Conservation (phyloP, 2,888 invertebrate genomes). For the Tachina lurida region DNA sequence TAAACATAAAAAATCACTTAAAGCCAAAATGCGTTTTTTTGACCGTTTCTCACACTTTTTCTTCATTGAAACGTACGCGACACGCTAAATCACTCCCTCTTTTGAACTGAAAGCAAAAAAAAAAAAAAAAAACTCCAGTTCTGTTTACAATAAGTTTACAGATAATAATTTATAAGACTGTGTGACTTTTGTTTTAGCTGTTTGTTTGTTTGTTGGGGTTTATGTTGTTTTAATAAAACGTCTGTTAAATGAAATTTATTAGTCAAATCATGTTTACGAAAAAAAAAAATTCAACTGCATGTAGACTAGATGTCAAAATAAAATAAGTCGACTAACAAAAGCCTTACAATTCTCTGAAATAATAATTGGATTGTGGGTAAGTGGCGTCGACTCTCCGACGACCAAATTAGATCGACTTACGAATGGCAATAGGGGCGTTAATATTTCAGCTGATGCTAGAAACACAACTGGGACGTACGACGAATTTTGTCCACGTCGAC, state of each 20-base stretch:
- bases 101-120: constrained; percentile 12
- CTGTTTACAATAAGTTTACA: constrained; percentile 52
- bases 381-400: too few relatives aligned
- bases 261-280: constrained; percentile 65
- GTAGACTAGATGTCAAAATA: background rate
- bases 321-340: background rate
- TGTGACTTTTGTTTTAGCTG: constrained; percentile 23
- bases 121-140: constrained; percentile 14
- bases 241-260: constrained; percentile 58
- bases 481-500: too few relatives aligned
- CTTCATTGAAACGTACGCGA: constrained; percentile 15
- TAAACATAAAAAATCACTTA: constrained; percentile 67
- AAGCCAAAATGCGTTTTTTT: constrained; percentile 35
- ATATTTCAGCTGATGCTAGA: too few relatives aligned
- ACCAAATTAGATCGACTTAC: too few relatives aligned
- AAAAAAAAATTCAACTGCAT: constrained; percentile 33
- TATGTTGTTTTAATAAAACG: constrained; percentile 37
- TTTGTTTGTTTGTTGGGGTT: background rate
- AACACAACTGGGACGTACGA: too few relatives aligned
- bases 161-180: background rate
- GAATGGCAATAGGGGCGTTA: too few relatives aligned
- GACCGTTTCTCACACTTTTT: constrained; percentile 46
- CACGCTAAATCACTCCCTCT: constrained; percentile 47
- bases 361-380: too few relatives aligned
- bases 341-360: background rate